phyloP scores from a whole-genome alignment of 2,888 invertebrate species.

The Lymantria monacha region DNA sequence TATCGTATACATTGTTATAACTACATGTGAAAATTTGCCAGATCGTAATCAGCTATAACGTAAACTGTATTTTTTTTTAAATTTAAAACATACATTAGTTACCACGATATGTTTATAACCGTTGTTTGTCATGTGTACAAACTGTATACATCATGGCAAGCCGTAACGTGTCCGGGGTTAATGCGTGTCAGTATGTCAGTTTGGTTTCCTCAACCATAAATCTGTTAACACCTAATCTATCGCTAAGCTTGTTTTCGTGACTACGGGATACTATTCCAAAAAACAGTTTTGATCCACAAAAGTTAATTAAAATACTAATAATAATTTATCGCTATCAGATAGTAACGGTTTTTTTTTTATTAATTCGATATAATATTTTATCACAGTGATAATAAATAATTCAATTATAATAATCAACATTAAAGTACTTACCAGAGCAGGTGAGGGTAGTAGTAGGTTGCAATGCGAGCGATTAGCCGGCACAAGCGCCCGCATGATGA shows the following conservation, averaged over 20 bases:
- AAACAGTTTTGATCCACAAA: not conserved
- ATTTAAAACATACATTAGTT: too few relatives aligned
- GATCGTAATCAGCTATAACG: too few relatives aligned
- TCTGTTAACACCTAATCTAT: not conserved
- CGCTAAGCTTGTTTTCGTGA: too few relatives aligned
- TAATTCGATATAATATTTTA: constrained; percentile 9
- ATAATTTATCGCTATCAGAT: too few relatives aligned
- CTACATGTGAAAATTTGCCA: too few relatives aligned
- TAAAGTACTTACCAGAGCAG: constrained; percentile 59
- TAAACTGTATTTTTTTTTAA: too few relatives aligned
- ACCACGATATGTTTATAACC: not conserved
- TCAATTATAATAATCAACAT: constrained; percentile 6
- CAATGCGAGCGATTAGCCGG: constrained; percentile 55
- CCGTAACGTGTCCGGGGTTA: not conserved
- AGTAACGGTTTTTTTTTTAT: too few relatives aligned
- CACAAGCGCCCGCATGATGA: constrained; percentile 55
- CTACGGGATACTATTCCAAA: not conserved
- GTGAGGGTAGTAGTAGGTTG: constrained; percentile 43
- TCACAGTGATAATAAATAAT: constrained; percentile 13
- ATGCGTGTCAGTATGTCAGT: not conserved
- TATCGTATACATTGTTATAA: too few relatives aligned
- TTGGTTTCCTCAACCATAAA: not conserved
- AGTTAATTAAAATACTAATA: too few relatives aligned
- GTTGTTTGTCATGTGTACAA: not conserved
- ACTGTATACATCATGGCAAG: not conserved